A percentile compares a stretch with the other conserved stretches of the same genome.
These are phyloP conservation scores for Ciconia boyciana DNA, from an alignment of 2,113 vertebrate species.

Conservation along the genomic window DNA sequence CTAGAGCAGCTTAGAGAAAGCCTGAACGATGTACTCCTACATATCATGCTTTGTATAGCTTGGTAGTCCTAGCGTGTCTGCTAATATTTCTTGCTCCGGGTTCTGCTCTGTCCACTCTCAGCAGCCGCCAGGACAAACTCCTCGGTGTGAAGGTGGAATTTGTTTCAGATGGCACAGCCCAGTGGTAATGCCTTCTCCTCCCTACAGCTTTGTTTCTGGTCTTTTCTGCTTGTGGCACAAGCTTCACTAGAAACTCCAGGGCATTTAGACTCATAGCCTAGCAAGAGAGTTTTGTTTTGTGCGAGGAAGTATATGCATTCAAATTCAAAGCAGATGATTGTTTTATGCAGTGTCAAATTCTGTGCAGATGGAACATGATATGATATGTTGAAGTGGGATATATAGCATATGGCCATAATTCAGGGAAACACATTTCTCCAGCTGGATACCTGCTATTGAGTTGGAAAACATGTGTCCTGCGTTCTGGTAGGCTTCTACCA, in stretches of 20 bases:
- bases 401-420: conserved; percentile 55
- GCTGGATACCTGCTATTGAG: conserved; percentile 54
- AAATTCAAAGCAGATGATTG: conserved; percentile 60
- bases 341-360: conserved; percentile 50
- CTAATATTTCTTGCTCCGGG: background rate
- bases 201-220: background rate
- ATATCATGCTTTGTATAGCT: background rate
- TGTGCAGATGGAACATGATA: conserved; percentile 50
- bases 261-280: background rate
- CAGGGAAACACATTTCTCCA: conserved; percentile 61
- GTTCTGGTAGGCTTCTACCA: conserved; percentile 44
- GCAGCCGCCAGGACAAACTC: background rate
- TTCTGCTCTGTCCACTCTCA: background rate
- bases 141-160: background rate
- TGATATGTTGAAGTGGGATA: conserved; percentile 50
- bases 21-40: fast-evolving
- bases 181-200: background rate
- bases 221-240: background rate
- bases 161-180: background rate
- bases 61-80: background rate
- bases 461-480: conserved; percentile 53
- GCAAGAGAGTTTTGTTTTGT: background rate
- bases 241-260: background rate
- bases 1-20: background rate
- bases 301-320: background rate